Evolutionary conservation across 2,888 invertebrate genomes (phyloP), one percentile per base, ranked within the genome.

Genomic region (Aphrophora alni): DNA sequence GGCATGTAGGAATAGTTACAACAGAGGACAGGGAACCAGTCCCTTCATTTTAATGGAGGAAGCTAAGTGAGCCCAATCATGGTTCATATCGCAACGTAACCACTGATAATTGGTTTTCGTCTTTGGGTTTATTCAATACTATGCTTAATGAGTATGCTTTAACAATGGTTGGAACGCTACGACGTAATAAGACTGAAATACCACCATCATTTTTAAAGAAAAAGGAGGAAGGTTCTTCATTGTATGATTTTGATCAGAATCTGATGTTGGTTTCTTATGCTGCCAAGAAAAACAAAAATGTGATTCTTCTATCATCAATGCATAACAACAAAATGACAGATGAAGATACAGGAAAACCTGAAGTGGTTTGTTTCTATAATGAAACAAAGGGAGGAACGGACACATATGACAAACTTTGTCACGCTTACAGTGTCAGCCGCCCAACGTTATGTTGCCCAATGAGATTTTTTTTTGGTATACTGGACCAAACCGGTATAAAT

Each of bases 381-480:
- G n/a, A n/a, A n/a, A n/a, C n/a, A n/a, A n/a, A n/a, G n/a, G n/a
- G n/a, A n/a, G n/a, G n/a, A n/a, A n/a, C n/a, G n/a, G n/a, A n/a
- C n/a, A n/a, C n/a, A n/a, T n/a, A n/a, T n/a, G n/a, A n/a, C n/a
- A n/a, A n/a, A n/a, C n/a, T n/a, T n/a, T 86, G 85, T 76, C 83
- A 82, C 71, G 79, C 82, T 10, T 86, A 85, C 81, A 82, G 83
- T 73, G 80, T n/a, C n/a, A n/a, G n/a, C n/a, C n/a, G n/a, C n/a
- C n/a, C n/a, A n/a, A n/a, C n/a, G n/a, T n/a, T n/a, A 78, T 74
- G 84, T 80, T 86, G 85, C 85, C 84, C 85, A 51, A 69, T 85
- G 70, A 80, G n/a, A n/a, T n/a, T n/a, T n/a, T n/a, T n/a, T n/a
- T n/a, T n/a, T n/a, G n/a, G n/a, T n/a, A n/a, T n/a, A n/a, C n/a